Percentiles rank a stretch among this genome's conserved stretches.
phyloP scores from a whole-genome alignment of 2,797 vertebrate genomes.

The Brotula barbata region DNA sequence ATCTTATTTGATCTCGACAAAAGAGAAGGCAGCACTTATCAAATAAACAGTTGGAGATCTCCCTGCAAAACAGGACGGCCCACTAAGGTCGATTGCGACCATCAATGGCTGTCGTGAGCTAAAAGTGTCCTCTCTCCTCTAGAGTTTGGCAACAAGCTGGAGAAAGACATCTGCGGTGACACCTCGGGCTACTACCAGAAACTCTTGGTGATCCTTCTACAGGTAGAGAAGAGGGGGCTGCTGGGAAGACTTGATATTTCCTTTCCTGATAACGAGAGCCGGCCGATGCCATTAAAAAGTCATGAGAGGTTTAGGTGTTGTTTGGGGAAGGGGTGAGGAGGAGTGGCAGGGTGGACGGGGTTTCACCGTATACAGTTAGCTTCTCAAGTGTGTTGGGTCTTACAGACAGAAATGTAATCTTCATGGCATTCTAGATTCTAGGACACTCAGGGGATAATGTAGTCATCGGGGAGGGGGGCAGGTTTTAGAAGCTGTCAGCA shows the following conservation, averaged over 20 bases:
- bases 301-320: constrained; percentile 52
- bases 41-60: constrained; percentile 36
- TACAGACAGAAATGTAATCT: constrained; percentile 42
- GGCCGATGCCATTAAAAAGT: constrained; percentile 63
- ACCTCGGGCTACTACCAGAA: constrained; percentile 90
- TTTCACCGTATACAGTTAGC: constrained; percentile 54
- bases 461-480: constrained; percentile 28
- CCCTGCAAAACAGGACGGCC: constrained; percentile 30
- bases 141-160: constrained; percentile 88
- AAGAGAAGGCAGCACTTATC: constrained; percentile 58
- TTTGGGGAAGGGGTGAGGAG: constrained; percentile 1
- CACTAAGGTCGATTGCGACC: constrained; percentile 37
- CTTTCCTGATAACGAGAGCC: constrained; percentile 56
- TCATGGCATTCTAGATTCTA: neutral
- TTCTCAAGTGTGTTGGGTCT: constrained; percentile 25
- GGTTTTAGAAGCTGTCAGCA: constrained; percentile 15
- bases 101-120: constrained; percentile 32
- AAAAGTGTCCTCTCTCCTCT: constrained; percentile 69
- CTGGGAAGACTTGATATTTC: constrained; percentile 47
- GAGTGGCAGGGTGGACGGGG: constrained; percentile 15
- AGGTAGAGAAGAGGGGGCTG: constrained; percentile 78
- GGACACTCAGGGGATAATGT: constrained; percentile 16
- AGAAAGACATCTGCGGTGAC: constrained; percentile 89
- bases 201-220: constrained; percentile 90
- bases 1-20: constrained; percentile 51